Evolutionary conservation across 2,797 vertebrate genomes (phyloP).

Genomic region (Kryptolebias ocellatus): DNA sequence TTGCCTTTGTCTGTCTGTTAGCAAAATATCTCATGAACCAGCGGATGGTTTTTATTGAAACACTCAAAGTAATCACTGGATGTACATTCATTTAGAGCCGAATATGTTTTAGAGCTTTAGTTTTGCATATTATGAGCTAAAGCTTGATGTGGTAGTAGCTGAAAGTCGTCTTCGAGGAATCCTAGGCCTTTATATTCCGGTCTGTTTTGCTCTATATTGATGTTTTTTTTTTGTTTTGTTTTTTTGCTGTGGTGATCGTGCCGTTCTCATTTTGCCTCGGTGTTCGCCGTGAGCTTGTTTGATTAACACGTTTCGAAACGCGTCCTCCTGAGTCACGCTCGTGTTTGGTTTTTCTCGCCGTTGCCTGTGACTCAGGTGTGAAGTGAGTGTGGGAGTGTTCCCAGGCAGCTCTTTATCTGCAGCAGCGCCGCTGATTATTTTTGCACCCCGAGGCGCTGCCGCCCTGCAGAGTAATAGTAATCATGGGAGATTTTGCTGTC

Average conservation of each 20-base stretch:
- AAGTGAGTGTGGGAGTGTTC: constrained; percentile 35
- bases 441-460: constrained; percentile 40
- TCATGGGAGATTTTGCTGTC: constrained; percentile 44
- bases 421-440: constrained; percentile 42
- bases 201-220: too few species aligned
- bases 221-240: not conserved
- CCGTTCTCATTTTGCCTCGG: constrained; percentile 30
- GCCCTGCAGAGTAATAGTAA: constrained; percentile 50
- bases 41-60: too few species aligned
- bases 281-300: constrained; percentile 33
- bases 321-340: constrained; percentile 35
- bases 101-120: too few species aligned
- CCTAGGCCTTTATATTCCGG: too few species aligned
- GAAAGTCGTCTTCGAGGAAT: too few species aligned
- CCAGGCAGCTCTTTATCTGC: constrained; percentile 28
- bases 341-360: constrained; percentile 27
- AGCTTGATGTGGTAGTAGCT: too few species aligned
- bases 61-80: too few species aligned
- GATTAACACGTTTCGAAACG: constrained; percentile 28
- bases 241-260: constrained; percentile 44
- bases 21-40: too few species aligned
- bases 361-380: constrained; percentile 56
- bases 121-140: too few species aligned
- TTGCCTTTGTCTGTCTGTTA: too few species aligned
- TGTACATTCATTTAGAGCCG: too few species aligned